Base-by-base conservation (phyloP, 2,797 vertebrate species). In the Lateolabrax maculatus region DNA sequence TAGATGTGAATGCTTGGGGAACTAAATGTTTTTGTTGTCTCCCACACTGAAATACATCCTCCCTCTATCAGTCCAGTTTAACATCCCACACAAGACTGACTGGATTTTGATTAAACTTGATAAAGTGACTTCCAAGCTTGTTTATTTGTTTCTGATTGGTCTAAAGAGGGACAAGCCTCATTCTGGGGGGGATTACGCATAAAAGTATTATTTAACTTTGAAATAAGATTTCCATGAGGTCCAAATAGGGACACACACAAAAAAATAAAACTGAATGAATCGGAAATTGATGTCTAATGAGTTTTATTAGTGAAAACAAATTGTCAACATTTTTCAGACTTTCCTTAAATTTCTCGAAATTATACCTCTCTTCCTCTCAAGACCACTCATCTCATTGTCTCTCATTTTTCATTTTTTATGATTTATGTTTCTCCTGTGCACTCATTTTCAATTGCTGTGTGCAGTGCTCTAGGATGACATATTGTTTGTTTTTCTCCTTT, bases 401-500 rank as follows among this genome's bases (percentile, higher is more conserved):
- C 18, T 25, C 1, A 1, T 34, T 44, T 65, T 44, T 62, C 18
- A 21, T 44, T 67, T 69, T 66, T 49, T 7, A 31, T 31, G 46
- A 76, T 68, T 27, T 43, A 53, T 52, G 18, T 63, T 55, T 73
- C 31, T 82, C 23, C 25, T 31, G 11, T 25, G 21, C 31, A n/a
- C 44, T 57, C 25, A 21, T 63, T 53, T 68, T 55, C 44, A 37
- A 53, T 73, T 56, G 9, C 46, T 16, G 37, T 66, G 55, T 64
- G 41, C 51, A 8, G 5, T n/a, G 51, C 66, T 64, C 34, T 46
- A 13, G 7, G 48, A 79, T 73, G 69, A 74, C 46, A 52, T 29
- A 51, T 44, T 78, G 70, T 82, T 80, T 84, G 72, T 76, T 83
- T 80, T 69, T 64, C 46, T 84, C 51, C 25, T 60, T 66, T 58